Evolutionary conservation across 2,888 invertebrate genomes (phyloP), one percentile per base, ranked within the genome.

Genomic region (Alloplasta piceator): DNA sequence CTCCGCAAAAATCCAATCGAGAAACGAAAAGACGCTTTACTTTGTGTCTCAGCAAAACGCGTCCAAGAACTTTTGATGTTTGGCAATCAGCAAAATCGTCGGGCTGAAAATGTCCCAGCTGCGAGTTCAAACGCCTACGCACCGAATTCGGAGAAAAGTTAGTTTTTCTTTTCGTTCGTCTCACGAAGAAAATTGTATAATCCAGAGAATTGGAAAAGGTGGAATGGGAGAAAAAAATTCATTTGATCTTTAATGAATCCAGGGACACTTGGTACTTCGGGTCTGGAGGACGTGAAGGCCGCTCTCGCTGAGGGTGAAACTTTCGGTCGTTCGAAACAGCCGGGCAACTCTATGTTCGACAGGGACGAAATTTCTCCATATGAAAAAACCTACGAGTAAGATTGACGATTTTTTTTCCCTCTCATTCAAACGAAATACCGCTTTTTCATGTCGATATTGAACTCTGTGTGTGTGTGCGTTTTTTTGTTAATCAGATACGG

Each of bases 1-100:
- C 26, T 3, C 26, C 3, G 26, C 26, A 26, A 26, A 26, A 26
- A 26, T 26, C 26, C 26, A 26, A 26, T 26, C 26, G 26, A 26
- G 26, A 26, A 26, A 26, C 26, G 26, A 26, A 26, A 26, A 26
- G 26, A 26, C 26, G 3, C 26, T 26, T 26, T 26, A 26, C 26
- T 26, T 26, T 26, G 26, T 26, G 1, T 26, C 26, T 3, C 26
- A 92, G 92, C 88, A 3, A 92, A 93, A 86, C 89, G 92, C 78
- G 89, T 92, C 1, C 92, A 92, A 85, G 92, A 93, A 80, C 87
- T 90, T 73, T 85, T 92, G 63, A 92, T 92, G 92, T 92, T 92
- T 61, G 92, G 92, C 6, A 92, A 92, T 80, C 92, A 93, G 77
- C 92, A 92, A 78, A 92, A 92, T 85, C 85, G 90, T 73, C 82